A percentile compares a stretch with the other conserved stretches of the same genome.
Conservation (phyloP, 2,888 invertebrate species). For the Oxycera nigricornis region DNA sequence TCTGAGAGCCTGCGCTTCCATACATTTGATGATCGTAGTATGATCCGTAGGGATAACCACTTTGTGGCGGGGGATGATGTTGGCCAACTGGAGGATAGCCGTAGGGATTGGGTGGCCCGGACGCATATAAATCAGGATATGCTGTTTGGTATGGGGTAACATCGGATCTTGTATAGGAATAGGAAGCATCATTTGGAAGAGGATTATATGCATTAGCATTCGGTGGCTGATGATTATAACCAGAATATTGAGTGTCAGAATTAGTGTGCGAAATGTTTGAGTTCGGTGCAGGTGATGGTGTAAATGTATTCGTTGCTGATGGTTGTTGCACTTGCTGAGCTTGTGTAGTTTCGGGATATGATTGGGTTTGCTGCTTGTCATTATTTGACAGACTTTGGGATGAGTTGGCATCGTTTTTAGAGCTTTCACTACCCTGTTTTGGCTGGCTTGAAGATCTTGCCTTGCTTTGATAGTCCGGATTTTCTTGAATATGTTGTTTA, state of each 20-base stretch:
- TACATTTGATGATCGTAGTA: constrained; percentile 56
- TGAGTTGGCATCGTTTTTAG: neutral
- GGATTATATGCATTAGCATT: constrained; percentile 8
- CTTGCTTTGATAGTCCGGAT: neutral
- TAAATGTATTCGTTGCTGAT: neutral
- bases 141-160: constrained; percentile 36
- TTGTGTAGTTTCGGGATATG: constrained; percentile 12
- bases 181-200: constrained; percentile 28
- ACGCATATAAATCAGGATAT: constrained; percentile 39
- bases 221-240: constrained; percentile 6
- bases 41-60: constrained; percentile 55
- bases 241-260: constrained; percentile 12
- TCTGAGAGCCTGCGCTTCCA: constrained; percentile 42
- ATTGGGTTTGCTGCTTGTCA: neutral
- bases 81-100: constrained; percentile 32
- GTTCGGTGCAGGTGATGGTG: constrained; percentile 23
- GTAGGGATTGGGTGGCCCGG: constrained; percentile 39
- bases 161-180: constrained; percentile 32
- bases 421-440: constrained; percentile 4
- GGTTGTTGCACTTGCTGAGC: constrained; percentile 45
- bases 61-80: constrained; percentile 52
- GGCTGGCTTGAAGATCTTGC: neutral
- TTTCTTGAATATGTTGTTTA: constrained; percentile 17
- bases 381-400: neutral
- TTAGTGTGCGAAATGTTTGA: neutral